These are phyloP conservation scores for Typhlichthys eigenmanni DNA, from an alignment of 2,797 vertebrate species.

Conservation along the genomic window DNA sequence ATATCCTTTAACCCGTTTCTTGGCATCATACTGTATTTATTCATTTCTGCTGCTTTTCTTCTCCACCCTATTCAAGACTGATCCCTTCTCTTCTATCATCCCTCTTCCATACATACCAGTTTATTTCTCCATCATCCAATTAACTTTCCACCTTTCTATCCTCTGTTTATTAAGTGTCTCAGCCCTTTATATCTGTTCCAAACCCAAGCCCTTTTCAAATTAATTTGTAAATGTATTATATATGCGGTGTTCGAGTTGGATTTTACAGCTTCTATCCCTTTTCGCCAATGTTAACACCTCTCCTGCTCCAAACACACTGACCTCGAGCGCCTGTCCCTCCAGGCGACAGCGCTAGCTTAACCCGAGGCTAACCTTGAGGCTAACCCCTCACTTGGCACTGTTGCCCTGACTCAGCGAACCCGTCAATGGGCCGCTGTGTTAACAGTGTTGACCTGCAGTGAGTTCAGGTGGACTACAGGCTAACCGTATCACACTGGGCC, in stretches of 20 bases:
- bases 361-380: constrained; percentile 15
- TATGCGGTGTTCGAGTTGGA: constrained; percentile 1
- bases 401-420: constrained; percentile 19
- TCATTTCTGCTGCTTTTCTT: constrained; percentile 8
- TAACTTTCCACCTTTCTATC: constrained; percentile 4
- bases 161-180: constrained; percentile 17
- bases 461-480: constrained; percentile 46
- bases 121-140: constrained; percentile 1
- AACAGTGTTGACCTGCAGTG: constrained; percentile 20
- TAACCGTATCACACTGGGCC: constrained; percentile 26
- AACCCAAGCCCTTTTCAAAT: constrained; percentile 20
- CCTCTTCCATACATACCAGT: background rate
- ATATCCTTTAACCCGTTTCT: constrained; percentile 11
- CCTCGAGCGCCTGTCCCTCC: constrained; percentile 16
- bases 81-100: background rate
- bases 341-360: constrained; percentile 10
- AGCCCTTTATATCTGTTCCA: constrained; percentile 20
- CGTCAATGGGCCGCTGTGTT: constrained; percentile 41
- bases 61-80: background rate
- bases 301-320: constrained; percentile 4
- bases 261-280: constrained; percentile 10
- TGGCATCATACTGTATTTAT: background rate
- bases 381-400: constrained; percentile 20
- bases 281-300: constrained; percentile 27
- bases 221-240: background rate